Evolutionary conservation across 2,113 vertebrate genomes (phyloP), one percentile per base, ranked within the genome.

Genomic region (Terrapene triunguis): DNA sequence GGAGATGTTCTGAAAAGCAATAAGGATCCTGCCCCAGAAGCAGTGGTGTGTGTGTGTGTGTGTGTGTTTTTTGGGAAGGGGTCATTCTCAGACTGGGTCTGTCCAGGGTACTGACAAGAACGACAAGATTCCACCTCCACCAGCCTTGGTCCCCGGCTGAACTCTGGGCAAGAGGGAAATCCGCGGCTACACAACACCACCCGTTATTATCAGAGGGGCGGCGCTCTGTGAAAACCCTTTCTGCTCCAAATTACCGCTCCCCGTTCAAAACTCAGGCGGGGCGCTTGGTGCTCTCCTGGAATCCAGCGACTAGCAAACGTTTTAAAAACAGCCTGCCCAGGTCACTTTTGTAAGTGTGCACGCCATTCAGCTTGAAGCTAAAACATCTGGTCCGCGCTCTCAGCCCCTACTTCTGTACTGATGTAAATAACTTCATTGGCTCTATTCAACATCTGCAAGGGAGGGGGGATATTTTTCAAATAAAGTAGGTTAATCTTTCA

Each of bases 381-480:
- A 48, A 57, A 27, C 32, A n/a, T 82, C 74, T 29, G 74, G 74
- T 16, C 87, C 32, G 6, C 48, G 76, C 38, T 65, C 21, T 83
- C 47, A 3, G 16, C 59, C 80, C 59, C 1, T 3, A 38, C 8
- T 4, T 69, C 47, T 2, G 29, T 12, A 54, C 24, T 59, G 21
- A 2, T 35, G 29, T 55, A 50, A 35, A 48, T 48, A 83, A 55
- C 13, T 16, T 38, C 32, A 5, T 9, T 16, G 1, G 59, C 24
- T 86, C 8, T 59, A 5, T 12, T 8, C 80, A 8, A n/a, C 50
- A 48, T 6, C 53, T 79, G 51, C 13, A 1, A 53, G 32, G 22
- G 62, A 19, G 2, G 0, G 3, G 25, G 25, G 32, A n/a, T 0
- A 44, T 27, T 44, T 57, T 4, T 0, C 19, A 24, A 32, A 50